phyloP scores from a whole-genome alignment of 2,888 invertebrate species.

The Anarsia innoxiella region DNA sequence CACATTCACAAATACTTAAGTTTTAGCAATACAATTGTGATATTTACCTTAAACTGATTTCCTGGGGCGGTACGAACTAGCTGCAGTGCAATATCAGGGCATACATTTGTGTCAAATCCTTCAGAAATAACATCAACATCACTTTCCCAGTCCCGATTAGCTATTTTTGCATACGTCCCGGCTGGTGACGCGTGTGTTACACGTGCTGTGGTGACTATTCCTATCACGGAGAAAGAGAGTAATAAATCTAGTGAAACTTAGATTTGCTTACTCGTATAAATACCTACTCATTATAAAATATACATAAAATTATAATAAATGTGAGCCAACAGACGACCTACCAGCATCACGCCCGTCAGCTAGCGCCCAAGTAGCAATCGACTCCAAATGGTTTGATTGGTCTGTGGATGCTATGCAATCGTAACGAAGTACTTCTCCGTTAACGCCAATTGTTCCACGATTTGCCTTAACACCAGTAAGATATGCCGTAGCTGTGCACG shows the following conservation, averaged over 20 bases:
- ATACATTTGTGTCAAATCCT: constrained; percentile 34
- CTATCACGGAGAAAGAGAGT: too few relatives aligned
- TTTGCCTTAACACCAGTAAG: constrained; percentile 80
- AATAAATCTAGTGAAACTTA: too few relatives aligned
- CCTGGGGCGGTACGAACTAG: constrained; percentile 78
- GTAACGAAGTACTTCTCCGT: constrained; percentile 72
- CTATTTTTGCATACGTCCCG: constrained; percentile 79
- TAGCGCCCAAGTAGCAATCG: constrained; percentile 81
- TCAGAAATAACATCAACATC: constrained; percentile 68
- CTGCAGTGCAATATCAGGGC: constrained; percentile 83
- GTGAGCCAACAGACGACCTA: too few relatives aligned
- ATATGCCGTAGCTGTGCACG: constrained; percentile 81
- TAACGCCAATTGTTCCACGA: constrained; percentile 79
- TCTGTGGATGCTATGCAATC: constrained; percentile 75
- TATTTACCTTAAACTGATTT: constrained; percentile 76
- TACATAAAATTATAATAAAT: too few relatives aligned
- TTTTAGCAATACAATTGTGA: neutral
- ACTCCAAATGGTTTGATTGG: constrained; percentile 68
- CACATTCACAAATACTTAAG: neutral
- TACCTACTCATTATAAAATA: too few relatives aligned
- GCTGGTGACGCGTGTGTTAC: constrained; percentile 87
- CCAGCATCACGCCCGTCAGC: constrained; percentile 51
- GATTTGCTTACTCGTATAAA: too few relatives aligned
- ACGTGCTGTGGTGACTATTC: constrained; percentile 84
- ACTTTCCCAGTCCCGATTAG: constrained; percentile 83